These are phyloP conservation scores for Tetraodon nigroviridis DNA, from an alignment of 2,113 vertebrate genomes.

Conservation along the genomic window DNA sequence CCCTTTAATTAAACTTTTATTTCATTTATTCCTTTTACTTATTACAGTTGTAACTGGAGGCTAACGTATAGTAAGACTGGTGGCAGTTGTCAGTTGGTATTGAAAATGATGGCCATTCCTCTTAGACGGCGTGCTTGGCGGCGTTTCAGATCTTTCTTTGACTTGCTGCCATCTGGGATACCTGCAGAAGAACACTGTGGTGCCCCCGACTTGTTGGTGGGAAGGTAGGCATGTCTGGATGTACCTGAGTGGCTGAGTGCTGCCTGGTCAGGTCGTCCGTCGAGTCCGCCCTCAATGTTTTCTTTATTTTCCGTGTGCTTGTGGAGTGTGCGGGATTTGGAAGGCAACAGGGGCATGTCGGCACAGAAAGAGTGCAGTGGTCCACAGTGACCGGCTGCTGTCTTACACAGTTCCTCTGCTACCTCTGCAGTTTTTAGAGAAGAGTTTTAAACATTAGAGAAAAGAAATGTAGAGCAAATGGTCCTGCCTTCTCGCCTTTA, in stretches of 20 bases:
- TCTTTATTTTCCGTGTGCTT: constrained; percentile 97
- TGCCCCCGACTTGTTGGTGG: constrained; percentile 20
- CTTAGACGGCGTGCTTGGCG: constrained; percentile 56
- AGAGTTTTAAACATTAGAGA: background rate
- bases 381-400: constrained; percentile 81
- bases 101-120: constrained; percentile 66
- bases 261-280: constrained; percentile 67
- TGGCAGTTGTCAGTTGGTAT: constrained; percentile 23
- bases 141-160: constrained; percentile 46
- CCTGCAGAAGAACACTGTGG: constrained; percentile 51
- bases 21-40: no score
- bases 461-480: background rate
- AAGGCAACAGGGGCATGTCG: constrained; percentile 88
- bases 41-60: background rate
- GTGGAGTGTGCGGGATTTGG: constrained; percentile 87
- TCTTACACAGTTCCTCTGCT: constrained; percentile 94
- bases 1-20: no score
- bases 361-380: constrained; percentile 75
- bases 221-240: constrained; percentile 35
- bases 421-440: constrained; percentile 77
- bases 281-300: constrained; percentile 87
- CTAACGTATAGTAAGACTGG: background rate
- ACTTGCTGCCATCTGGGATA: constrained; percentile 8
- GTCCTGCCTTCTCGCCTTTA: no score
- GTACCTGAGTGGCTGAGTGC: constrained; percentile 72